Percentiles rank a stretch among this genome's conserved stretches.
Conservation (phyloP, 2,888 invertebrate genomes). For the Mactromeris polynyma region DNA sequence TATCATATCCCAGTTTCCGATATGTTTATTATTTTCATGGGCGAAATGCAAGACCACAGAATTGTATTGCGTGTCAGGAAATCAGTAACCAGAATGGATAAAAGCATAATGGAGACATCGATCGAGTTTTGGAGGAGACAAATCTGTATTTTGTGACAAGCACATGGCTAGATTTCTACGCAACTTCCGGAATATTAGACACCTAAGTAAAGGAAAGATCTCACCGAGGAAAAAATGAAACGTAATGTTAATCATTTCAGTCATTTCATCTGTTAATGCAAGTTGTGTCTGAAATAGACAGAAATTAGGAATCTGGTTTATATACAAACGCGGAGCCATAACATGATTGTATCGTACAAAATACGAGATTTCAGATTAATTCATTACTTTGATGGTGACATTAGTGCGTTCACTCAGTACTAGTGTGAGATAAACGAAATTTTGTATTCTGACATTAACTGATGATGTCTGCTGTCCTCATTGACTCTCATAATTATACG, state of each 20-base stretch:
- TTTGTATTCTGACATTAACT: too few species aligned
- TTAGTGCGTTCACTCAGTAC: background rate
- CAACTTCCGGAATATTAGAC: background rate
- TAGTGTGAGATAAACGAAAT: too few species aligned
- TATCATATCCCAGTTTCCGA: background rate
- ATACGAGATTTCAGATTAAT: background rate
- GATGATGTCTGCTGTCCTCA: too few species aligned
- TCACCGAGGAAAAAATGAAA: background rate
- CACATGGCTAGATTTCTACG: background rate
- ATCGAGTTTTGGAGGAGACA: background rate
- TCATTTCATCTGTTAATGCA: background rate
- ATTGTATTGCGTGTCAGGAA: background rate
- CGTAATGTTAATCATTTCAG: background rate
- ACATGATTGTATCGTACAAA: background rate
- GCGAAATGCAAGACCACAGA: background rate
- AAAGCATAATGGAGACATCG: background rate
- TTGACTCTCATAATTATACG: too few species aligned
- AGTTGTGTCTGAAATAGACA: background rate
- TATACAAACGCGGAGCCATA: background rate
- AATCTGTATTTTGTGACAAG: background rate
- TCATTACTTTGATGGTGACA: background rate
- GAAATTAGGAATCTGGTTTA: background rate
- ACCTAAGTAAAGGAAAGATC: background rate
- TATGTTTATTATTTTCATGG: background rate
- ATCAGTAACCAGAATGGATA: background rate